Base-by-base conservation (phyloP, 2,797 vertebrate genomes). In the Myotis findleyi region DNA sequence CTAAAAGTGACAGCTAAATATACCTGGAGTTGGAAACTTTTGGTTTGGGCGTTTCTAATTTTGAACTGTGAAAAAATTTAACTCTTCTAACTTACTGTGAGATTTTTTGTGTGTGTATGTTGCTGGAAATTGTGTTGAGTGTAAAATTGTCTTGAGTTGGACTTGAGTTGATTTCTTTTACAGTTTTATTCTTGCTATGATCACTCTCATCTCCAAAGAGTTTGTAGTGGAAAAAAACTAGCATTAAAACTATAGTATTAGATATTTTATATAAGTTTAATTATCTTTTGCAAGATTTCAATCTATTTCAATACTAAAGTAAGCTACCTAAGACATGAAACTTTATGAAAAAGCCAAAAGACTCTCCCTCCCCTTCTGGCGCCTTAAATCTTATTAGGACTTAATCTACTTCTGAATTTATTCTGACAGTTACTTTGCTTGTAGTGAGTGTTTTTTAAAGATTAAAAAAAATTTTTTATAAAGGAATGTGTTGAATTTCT, bases 381-480 rank as follows among this genome's bases (percentile, higher is more conserved):
- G 83, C 8, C 27, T 87, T 87, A 79, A 91, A 86, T 94, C 16
- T 89, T 83, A 82, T 16, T 93, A 44, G 44, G n/a, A 89, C 4
- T 81, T 87, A 83, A 87, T 94, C 17, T 89, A 17, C 59, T 53
- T 75, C 36, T 84, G 55, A 95, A 44, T 94, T 93, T 81, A 71
- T 94, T 95, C 49, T 92, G 69, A 82, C 5, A 69, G 3, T 92
- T 57, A 72, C 41, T 94, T 95, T 96, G 49, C 16, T 68, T 83
- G 4, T 55, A 59, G 5, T 33, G 4, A 30, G 3, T 36, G 71
- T 95, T 95, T 71, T 85, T 18, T 85, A 80, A 49, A 75, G 25
- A 86, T 83, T 87, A 88, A 94, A 87, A 68, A 75, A 27, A 68
- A 21, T 1, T 20, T 94, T 91, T 85, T 66, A 68, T 82, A 77